Percentiles rank a stretch among this genome's conserved stretches.
These are phyloP conservation scores for Pseudochirops cupreus DNA, from an alignment of 2,797 vertebrate species.

Conservation along the genomic window DNA sequence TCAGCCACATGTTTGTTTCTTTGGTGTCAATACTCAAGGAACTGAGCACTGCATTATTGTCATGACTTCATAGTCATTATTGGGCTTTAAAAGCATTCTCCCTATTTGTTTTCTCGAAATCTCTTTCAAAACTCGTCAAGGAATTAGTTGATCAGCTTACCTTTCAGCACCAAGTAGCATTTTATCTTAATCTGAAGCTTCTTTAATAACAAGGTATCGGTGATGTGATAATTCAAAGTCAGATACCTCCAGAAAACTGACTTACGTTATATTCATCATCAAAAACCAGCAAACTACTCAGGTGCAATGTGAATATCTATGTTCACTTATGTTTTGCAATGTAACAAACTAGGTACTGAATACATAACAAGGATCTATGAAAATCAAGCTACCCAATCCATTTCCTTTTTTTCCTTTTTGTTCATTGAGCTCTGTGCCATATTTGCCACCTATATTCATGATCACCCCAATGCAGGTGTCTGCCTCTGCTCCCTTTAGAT, in stretches of 20 bases:
- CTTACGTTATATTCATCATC: slow-evolving; percentile 69
- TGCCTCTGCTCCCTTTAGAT: background rate
- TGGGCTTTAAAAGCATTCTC: slow-evolving; percentile 66
- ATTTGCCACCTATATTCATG: background rate
- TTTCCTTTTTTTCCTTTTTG: background rate
- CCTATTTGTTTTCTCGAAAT: slow-evolving; percentile 72
- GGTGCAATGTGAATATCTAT: slow-evolving; percentile 70
- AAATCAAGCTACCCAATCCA: background rate
- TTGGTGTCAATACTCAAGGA: slow-evolving; percentile 65
- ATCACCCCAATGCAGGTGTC: background rate
- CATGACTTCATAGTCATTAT: slow-evolving; percentile 73
- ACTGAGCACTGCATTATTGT: slow-evolving; percentile 60
- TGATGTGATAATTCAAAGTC: slow-evolving; percentile 74
- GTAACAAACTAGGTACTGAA: slow-evolving; percentile 44
- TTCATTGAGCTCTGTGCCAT: background rate
- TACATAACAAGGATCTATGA: slow-evolving; percentile 24
- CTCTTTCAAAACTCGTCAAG: slow-evolving; percentile 71
- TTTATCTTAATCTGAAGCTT: slow-evolving; percentile 79
- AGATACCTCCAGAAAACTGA: slow-evolving; percentile 65
- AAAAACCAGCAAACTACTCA: slow-evolving; percentile 67
- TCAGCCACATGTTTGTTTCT: slow-evolving; percentile 27
- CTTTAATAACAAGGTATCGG: slow-evolving; percentile 76
- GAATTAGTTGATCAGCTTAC: slow-evolving; percentile 79
- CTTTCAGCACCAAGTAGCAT: slow-evolving; percentile 74
- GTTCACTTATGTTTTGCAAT: slow-evolving; percentile 59